Evolutionary conservation across 2,113 vertebrate species (phyloP).

Genomic region (Pomatorhinus ruficollis): DNA sequence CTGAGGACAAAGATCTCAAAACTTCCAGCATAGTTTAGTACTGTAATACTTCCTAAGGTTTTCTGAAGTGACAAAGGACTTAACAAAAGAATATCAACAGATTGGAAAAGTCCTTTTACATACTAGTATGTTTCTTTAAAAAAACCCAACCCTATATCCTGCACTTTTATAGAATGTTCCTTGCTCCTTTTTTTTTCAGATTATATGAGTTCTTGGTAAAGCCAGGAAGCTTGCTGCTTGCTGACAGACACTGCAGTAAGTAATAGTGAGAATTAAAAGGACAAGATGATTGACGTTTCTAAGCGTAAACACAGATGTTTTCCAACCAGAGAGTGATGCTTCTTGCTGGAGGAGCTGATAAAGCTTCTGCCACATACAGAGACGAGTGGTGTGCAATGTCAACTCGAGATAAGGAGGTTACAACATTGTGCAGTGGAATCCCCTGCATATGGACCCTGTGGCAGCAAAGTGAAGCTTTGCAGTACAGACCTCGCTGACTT

Average conservation of each 20-base stretch:
- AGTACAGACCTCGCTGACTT: neutral
- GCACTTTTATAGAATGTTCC: neutral
- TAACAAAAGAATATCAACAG: neutral
- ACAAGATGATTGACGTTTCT: constrained; percentile 3
- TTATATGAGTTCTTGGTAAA: neutral
- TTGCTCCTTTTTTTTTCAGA: neutral
- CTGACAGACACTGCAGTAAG: neutral
- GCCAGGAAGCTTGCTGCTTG: neutral
- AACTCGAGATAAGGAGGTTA: constrained; percentile 39
- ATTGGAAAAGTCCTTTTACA: neutral
- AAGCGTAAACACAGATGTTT: constrained; percentile 40
- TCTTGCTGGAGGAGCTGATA: constrained; percentile 41
- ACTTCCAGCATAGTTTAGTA: neutral
- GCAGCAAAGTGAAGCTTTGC: neutral
- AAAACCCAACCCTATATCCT: neutral
- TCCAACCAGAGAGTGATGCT: neutral
- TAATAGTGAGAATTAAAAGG: constrained; percentile 13
- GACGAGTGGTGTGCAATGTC: neutral
- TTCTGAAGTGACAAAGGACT: neutral
- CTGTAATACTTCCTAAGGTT: neutral
- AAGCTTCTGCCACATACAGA: constrained; percentile 24
- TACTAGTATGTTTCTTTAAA: neutral
- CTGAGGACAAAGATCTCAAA: neutral
- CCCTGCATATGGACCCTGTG: neutral
- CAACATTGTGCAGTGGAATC: neutral